Conservation (phyloP, 2,113 vertebrate genomes). For the Todiramphus saurophagus region DNA sequence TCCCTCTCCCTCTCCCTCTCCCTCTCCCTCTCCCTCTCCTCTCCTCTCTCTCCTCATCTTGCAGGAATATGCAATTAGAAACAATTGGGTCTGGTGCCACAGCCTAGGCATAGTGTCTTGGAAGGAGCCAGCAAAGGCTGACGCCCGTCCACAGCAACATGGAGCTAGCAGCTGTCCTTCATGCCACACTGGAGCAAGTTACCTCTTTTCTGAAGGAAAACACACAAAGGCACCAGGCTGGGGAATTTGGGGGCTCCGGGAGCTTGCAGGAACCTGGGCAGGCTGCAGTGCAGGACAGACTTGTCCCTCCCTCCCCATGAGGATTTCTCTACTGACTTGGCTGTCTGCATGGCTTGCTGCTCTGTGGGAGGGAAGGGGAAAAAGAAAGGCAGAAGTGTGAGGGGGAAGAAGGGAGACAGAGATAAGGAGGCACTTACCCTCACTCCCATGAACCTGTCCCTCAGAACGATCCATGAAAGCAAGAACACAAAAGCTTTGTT, state of each 20-base stretch:
- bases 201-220: neutral
- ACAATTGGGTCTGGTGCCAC: neutral
- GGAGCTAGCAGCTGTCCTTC: neutral
- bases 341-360: neutral
- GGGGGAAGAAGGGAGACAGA: slow-evolving; percentile 45
- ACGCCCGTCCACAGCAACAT: neutral
- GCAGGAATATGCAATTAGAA: neutral
- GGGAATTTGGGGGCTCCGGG: neutral
- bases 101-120: neutral
- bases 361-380: neutral
- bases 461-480: slow-evolving; percentile 96
- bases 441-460: slow-evolving; percentile 98
- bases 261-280: neutral
- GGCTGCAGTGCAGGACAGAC: slow-evolving; percentile 1
- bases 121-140: neutral
- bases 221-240: neutral
- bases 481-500: slow-evolving; percentile 99
- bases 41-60: neutral
- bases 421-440: slow-evolving; percentile 85
- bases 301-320: neutral
- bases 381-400: neutral
- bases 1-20: neutral
- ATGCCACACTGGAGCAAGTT: neutral
- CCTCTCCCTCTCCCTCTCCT: neutral
- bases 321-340: fast-evolving